A percentile compares a stretch with the other conserved stretches of the same genome.
These are phyloP conservation scores for rabbit (Oryctolagus cuniculus) DNA, from an alignment of 2,113 vertebrate species.

Conservation along the genomic window DNA sequence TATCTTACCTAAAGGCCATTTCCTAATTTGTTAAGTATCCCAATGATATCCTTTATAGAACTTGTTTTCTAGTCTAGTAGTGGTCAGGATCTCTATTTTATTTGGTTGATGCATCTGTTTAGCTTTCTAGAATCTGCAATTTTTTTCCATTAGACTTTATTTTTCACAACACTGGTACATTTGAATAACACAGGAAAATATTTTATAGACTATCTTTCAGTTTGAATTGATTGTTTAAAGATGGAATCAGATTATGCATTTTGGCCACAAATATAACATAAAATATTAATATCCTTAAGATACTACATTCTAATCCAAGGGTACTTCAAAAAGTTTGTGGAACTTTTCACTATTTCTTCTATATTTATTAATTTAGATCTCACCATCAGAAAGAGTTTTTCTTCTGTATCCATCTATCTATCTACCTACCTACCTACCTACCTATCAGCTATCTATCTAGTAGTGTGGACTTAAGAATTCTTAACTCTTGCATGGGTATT, in stretches of 20 bases:
- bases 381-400: neutral
- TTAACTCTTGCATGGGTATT: neutral
- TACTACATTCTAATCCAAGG: slow-evolving; percentile 8
- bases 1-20: neutral
- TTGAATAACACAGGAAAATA: neutral
- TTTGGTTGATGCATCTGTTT: neutral
- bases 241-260: neutral
- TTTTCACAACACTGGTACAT: neutral
- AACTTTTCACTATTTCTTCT: neutral
- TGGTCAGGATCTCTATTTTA: neutral
- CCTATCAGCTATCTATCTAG: too few species aligned
- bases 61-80: neutral
- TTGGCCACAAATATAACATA: neutral
- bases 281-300: neutral
- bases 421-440: neutral
- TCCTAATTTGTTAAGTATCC: neutral
- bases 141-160: neutral
- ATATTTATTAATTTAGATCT: neutral
- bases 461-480: neutral
- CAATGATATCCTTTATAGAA: neutral
- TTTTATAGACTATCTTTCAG: neutral
- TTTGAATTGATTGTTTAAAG: neutral
- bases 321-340: neutral
- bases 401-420: neutral
- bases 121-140: neutral